Base-by-base conservation (phyloP, 1,140 invertebrate genomes). In the Ridgeia piscesae region DNA sequence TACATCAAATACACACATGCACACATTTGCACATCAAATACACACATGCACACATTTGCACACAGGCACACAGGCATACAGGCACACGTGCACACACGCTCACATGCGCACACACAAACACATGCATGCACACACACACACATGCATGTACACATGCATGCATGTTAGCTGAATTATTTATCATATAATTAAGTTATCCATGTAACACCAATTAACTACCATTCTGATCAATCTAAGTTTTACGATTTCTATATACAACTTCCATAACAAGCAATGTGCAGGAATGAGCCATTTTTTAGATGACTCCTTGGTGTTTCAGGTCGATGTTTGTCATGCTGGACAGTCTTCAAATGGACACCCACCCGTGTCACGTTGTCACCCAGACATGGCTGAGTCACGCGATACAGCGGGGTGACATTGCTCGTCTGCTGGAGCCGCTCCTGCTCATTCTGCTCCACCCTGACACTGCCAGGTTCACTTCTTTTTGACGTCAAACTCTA, bases 391-490 rank as follows among this genome's bases (percentile, higher is more conserved):
- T 98, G 8, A 96, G 97, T 89, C 97, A 98, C 92, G 97, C 97
- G 14, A 95, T 98, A 6, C 96, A 98, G 89, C 96, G 97, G 4
- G 97, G 97, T 6, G 98, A 98, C 94, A 97, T 98, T 92, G 96
- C 97, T 9, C 96, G 98, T 0, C 96, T 99, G 35, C 96, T 99
- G 9, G 98, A 98, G 94, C 98, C 98, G 0, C 95, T 98, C 11
- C 96, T 98, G 88, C 96, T 97, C 88, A 97, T 98, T 95, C 95
- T 99, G 1, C 96, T 99, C 0, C 97, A 98, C 94, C 97, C 98
- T 21, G 97, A 97, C 89, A 98, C 98, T 0, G 97, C 98, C 92
- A 97, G 98, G 95, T 95, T 42, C 42, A 42, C 42, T 42, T 42
- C 42, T 11, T 42, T 42, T 11, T 6, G 4, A 42, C 42, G 4